Percentiles rank a stretch among this genome's conserved stretches.
These are phyloP conservation scores for Galbula dea DNA, from an alignment of 2,113 vertebrate genomes.

Conservation along the genomic window DNA sequence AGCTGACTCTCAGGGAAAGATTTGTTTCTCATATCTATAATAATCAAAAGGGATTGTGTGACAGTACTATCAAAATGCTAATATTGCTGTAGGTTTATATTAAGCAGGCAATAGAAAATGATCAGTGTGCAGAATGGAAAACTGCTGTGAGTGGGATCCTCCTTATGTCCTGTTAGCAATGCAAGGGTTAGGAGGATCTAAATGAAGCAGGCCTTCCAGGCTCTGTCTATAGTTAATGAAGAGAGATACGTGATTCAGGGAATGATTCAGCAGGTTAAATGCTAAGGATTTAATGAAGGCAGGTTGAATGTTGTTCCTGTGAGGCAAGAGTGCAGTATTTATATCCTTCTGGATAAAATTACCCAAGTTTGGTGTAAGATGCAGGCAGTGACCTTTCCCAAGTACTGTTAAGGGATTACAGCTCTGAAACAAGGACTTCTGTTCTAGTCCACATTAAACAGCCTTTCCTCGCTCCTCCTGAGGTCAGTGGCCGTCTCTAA, in stretches of 20 bases:
- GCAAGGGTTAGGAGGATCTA: background rate
- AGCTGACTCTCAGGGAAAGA: background rate
- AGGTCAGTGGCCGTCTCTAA: background rate
- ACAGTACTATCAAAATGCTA: background rate
- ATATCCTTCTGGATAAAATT: background rate
- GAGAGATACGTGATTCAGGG: background rate
- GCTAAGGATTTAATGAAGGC: background rate
- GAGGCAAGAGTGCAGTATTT: background rate
- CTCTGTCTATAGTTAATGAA: constrained; percentile 14
- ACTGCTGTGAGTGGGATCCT: background rate
- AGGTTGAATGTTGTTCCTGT: background rate
- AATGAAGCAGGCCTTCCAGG: background rate
- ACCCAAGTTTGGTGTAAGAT: background rate
- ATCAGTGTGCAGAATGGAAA: background rate
- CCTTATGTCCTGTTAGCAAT: background rate
- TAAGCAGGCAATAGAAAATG: background rate
- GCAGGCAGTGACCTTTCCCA: constrained; percentile 31
- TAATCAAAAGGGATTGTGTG: background rate
- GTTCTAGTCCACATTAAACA: background rate
- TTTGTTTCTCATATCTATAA: background rate
- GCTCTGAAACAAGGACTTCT: constrained; percentile 3
- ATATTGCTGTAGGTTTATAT: background rate
- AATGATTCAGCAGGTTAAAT: background rate
- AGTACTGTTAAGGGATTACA: constrained; percentile 12
- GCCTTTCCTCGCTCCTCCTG: background rate